Evolutionary conservation across 2,113 vertebrate species (phyloP).

Genomic region (Dicerorhinus sumatrensis): DNA sequence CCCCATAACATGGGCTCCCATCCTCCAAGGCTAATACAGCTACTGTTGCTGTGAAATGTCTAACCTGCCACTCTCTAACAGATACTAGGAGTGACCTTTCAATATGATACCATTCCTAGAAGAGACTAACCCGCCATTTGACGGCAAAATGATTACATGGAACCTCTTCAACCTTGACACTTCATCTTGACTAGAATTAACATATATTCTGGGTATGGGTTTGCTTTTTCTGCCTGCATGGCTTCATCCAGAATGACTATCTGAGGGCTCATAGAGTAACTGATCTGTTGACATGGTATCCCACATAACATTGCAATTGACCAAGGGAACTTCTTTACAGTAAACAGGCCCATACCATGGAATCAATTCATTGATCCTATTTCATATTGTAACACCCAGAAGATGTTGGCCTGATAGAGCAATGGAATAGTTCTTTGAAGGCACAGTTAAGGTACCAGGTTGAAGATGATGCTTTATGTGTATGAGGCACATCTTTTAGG

Average conservation of each 20-base stretch:
- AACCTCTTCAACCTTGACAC: not conserved
- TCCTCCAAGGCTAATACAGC: not conserved
- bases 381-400: not conserved
- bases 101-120: not conserved
- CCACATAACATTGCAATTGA: not conserved
- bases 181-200: not conserved
- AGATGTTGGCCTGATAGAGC: not conserved
- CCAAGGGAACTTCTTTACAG: not conserved
- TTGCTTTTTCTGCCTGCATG: not conserved
- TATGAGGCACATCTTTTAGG: not conserved
- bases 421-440: not conserved
- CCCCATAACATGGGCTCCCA: not conserved
- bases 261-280: not conserved
- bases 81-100: not conserved
- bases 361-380: not conserved
- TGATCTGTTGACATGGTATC: not conserved
- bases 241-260: not conserved
- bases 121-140: not conserved
- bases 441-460: not conserved
- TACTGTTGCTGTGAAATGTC: not conserved
- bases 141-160: not conserved
- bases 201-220: not conserved
- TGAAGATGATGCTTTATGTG: not conserved
- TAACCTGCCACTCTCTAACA: not conserved
- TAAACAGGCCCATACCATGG: not conserved